Percentiles rank a stretch among this genome's conserved stretches.
Evolutionary conservation across 2,113 vertebrate genomes (phyloP).

Genomic region (Pipra filicauda): DNA sequence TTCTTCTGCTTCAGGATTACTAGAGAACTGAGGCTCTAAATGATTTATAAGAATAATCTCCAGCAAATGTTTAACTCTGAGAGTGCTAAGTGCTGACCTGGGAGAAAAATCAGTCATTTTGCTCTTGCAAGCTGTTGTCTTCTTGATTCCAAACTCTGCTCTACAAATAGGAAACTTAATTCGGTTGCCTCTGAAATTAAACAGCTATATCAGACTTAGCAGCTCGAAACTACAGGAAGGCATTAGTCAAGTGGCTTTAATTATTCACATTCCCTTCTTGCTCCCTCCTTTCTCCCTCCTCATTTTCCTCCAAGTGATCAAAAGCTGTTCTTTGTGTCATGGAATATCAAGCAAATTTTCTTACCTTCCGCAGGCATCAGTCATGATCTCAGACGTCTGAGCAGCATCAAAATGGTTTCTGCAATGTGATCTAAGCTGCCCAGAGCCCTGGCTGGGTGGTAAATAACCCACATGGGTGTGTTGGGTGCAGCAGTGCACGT

Average conservation of each 20-base stretch:
- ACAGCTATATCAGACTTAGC: constrained; percentile 47
- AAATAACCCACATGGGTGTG: neutral
- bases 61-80: neutral
- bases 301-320: constrained; percentile 4
- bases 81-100: constrained; percentile 3
- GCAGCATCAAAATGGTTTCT: neutral
- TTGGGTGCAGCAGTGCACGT: neutral
- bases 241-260: constrained; percentile 39
- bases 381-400: neutral
- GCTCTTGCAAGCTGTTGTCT: neutral
- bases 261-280: constrained; percentile 35
- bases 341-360: neutral
- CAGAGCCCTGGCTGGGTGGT: neutral
- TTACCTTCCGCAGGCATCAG: neutral
- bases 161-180: neutral
- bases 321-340: constrained; percentile 7
- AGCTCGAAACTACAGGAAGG: constrained; percentile 23
- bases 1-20: neutral
- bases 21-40: neutral
- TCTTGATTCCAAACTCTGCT: neutral
- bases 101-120: constrained; percentile 24
- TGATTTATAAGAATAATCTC: constrained; percentile 15
- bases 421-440: neutral
- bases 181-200: constrained; percentile 54
- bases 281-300: constrained; percentile 10